A percentile compares a stretch with the other conserved stretches of the same genome.
phyloP scores from a whole-genome alignment of 2,888 invertebrate species.

The Bugulina stolonifera region DNA sequence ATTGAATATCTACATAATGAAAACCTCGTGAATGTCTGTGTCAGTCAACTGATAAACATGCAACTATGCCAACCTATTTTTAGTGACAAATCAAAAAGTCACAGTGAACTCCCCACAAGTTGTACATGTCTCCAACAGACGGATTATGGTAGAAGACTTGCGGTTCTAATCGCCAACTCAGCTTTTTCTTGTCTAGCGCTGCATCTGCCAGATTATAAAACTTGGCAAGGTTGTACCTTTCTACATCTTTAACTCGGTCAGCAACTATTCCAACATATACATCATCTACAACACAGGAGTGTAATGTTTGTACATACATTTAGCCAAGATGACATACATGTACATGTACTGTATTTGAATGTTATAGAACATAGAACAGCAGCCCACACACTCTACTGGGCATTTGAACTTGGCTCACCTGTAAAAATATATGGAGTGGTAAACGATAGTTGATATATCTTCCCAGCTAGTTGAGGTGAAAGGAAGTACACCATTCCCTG shows the following conservation, averaged over 20 bases:
- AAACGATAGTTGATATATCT: conserved; percentile 4
- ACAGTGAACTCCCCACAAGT: too few relatives aligned
- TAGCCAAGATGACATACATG: too few relatives aligned
- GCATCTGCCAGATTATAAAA: background rate
- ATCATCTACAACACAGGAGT: conserved; percentile 7
- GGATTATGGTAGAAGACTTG: conserved; percentile 20
- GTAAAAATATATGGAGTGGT: conserved; percentile 17
- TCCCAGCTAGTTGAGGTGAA: background rate
- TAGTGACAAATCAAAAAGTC: too few relatives aligned
- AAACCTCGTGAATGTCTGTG: too few relatives aligned
- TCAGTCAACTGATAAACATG: too few relatives aligned
- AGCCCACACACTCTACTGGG: too few relatives aligned
- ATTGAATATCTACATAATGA: too few relatives aligned
- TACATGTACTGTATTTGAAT: too few relatives aligned
- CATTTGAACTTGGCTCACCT: background rate
- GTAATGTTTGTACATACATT: too few relatives aligned
- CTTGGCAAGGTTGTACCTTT: background rate
- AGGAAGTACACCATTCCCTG: conserved; percentile 5
- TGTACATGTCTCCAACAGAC: background rate
- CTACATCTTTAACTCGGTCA: background rate
- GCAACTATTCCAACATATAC: conserved; percentile 18
- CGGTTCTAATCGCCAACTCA: conserved; percentile 20
- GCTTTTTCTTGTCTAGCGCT: background rate
- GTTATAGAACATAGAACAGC: too few relatives aligned
- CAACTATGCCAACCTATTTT: too few relatives aligned